Evolutionary conservation across 2,797 vertebrate genomes (phyloP).

Genomic region (Malurus splendens): DNA sequence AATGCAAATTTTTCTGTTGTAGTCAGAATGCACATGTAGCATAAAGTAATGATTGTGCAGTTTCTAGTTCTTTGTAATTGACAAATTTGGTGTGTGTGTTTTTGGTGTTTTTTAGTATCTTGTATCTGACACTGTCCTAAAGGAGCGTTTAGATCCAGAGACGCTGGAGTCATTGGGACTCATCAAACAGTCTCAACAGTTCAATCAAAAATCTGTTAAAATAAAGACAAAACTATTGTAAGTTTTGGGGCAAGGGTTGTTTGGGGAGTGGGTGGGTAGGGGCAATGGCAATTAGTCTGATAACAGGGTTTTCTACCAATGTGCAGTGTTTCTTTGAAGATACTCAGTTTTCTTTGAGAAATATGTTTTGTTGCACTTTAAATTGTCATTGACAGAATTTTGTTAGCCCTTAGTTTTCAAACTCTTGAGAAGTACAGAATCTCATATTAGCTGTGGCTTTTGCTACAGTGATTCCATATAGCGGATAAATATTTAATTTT

Average conservation of each 20-base stretch:
- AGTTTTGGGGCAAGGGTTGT: constrained; percentile 62
- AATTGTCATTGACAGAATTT: neutral
- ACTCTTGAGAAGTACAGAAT: neutral
- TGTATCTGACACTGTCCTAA: constrained; percentile 91
- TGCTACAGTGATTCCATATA: neutral
- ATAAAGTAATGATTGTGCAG: neutral
- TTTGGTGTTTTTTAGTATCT: constrained; percentile 78
- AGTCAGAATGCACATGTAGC: neutral
- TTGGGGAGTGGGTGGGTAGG: neutral
- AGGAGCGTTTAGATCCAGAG: constrained; percentile 95
- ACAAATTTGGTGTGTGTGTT: neutral
- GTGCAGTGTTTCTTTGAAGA: neutral
- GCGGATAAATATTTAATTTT: neutral
- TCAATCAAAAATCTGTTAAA: constrained; percentile 99
- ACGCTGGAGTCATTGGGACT: constrained; percentile 94
- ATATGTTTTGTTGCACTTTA: neutral
- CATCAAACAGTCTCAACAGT: constrained; percentile 97
- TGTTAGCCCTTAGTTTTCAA: neutral
- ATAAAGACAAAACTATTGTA: constrained; percentile 99
- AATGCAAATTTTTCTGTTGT: neutral
- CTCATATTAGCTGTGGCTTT: neutral
- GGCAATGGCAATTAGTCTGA: neutral
- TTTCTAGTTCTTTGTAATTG: neutral
- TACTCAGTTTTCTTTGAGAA: neutral
- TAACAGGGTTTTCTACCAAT: neutral